Percentiles rank a stretch among this genome's conserved stretches.
phyloP scores from a whole-genome alignment of 2,797 vertebrate genomes.

The Enteromius thamalakanensis region DNA sequence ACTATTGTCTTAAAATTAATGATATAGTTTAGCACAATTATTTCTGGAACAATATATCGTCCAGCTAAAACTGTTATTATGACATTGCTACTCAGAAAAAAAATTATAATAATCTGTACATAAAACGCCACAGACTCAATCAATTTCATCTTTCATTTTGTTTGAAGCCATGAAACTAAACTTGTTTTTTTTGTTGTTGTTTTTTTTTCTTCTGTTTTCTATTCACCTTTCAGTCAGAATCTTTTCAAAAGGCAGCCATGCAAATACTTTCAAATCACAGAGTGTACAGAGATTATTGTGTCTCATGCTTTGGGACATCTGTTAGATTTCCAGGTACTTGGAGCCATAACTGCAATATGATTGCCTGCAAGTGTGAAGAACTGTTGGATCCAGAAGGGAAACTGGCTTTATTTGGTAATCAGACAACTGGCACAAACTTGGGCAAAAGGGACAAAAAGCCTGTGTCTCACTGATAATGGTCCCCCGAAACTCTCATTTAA shows the following conservation, averaged over 20 bases:
- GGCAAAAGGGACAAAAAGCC: conserved; percentile 39
- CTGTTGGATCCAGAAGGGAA: conserved; percentile 21
- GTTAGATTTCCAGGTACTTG: conserved; percentile 29
- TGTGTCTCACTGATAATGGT: conserved; percentile 53
- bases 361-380: conserved; percentile 18
- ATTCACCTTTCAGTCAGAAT: conserved; percentile 2
- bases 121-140: neutral
- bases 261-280: conserved; percentile 3
- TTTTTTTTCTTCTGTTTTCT: neutral
- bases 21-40: neutral
- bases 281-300: neutral
- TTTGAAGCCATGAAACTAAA: neutral
- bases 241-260: neutral
- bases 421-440: conserved; percentile 23
- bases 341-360: conserved; percentile 16
- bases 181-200: neutral
- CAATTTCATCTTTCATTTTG: neutral
- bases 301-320: conserved; percentile 3
- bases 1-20: neutral
- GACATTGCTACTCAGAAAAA: no score
- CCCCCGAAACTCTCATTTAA: conserved; percentile 38
- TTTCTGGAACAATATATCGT: neutral
- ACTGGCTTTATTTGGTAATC: conserved; percentile 28
- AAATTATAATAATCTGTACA: neutral
- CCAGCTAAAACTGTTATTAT: neutral